Percentiles rank a stretch among this genome's conserved stretches.
Conservation (phyloP, 2,888 invertebrate species). For the Drosophila anomelani region DNA sequence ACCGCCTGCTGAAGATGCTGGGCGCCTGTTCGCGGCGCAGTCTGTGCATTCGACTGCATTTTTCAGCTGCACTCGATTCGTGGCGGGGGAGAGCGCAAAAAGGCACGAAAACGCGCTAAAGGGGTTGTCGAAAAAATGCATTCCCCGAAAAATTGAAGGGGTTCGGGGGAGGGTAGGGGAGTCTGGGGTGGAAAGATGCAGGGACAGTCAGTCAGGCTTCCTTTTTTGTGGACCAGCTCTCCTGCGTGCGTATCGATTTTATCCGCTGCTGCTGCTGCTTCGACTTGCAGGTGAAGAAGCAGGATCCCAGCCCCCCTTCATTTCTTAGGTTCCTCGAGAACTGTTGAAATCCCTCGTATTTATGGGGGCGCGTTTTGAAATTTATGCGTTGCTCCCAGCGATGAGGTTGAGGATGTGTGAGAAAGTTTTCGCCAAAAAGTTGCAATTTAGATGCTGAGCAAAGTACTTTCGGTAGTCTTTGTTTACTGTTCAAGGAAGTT, state of each 20-base stretch:
- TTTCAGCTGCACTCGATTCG: constrained; percentile 57
- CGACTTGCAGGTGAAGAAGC: constrained; percentile 28
- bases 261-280: constrained; percentile 41
- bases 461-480: constrained; percentile 56
- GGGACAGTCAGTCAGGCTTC: constrained; percentile 7
- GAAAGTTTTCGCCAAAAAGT: constrained; percentile 53
- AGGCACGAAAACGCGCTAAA: constrained; percentile 25
- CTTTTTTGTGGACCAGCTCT: constrained; percentile 15
- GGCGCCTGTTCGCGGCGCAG: constrained; percentile 73
- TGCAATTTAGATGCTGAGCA: constrained; percentile 56
- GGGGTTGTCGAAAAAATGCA: constrained; percentile 58
- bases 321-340: constrained; percentile 15
- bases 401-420: constrained; percentile 42
- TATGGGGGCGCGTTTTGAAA: constrained; percentile 47
- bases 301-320: not conserved
- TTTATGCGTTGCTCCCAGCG: constrained; percentile 34
- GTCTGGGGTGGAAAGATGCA: constrained; percentile 3
- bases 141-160: constrained; percentile 7
- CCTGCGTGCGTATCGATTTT: constrained; percentile 60
- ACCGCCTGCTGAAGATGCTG: constrained; percentile 58
- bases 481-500: constrained; percentile 10
- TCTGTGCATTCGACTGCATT: constrained; percentile 77
- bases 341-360: constrained; percentile 41
- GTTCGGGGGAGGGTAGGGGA: not conserved
- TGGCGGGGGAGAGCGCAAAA: constrained; percentile 45